Conservation (phyloP, 2,888 invertebrate genomes). For the Lypha dubia region DNA sequence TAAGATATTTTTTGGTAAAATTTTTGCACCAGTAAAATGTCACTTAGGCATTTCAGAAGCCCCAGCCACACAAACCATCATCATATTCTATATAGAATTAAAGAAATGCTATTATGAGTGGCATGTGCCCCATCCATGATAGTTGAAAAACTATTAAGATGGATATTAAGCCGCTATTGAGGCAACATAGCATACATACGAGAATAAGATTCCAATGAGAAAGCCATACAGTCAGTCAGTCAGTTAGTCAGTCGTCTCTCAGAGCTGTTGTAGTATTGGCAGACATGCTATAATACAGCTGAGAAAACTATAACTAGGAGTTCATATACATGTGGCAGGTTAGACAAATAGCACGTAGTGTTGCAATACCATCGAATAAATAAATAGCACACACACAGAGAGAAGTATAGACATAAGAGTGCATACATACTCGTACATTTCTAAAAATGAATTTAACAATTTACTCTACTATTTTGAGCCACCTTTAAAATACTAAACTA, state of each 20-base stretch:
- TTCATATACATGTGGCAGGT: conserved; percentile 53
- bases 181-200: conserved; percentile 55
- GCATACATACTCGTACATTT: conserved; percentile 44
- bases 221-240: conserved; percentile 60
- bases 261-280: conserved; percentile 38
- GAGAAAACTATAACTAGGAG: conserved; percentile 29
- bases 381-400: not conserved
- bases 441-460: conserved; percentile 53
- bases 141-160: conserved; percentile 72
- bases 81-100: conserved; percentile 40
- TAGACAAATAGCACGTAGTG: conserved; percentile 63
- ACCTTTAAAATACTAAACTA: conserved; percentile 53
- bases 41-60: conserved; percentile 66
- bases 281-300: conserved; percentile 53
- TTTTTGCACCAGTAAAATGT: conserved; percentile 68
- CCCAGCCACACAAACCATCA: conserved; percentile 44
- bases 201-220: conserved; percentile 66
- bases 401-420: not conserved
- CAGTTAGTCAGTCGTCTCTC: too few species aligned
- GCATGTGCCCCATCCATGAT: conserved; percentile 60
- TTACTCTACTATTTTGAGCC: conserved; percentile 42
- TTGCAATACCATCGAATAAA: conserved; percentile 30
- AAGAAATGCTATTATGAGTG: conserved; percentile 43
- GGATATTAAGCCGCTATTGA: conserved; percentile 69
- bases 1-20: conserved; percentile 59